Conservation (phyloP, 2,113 vertebrate species). For the Anarrhichthys ocellatus region DNA sequence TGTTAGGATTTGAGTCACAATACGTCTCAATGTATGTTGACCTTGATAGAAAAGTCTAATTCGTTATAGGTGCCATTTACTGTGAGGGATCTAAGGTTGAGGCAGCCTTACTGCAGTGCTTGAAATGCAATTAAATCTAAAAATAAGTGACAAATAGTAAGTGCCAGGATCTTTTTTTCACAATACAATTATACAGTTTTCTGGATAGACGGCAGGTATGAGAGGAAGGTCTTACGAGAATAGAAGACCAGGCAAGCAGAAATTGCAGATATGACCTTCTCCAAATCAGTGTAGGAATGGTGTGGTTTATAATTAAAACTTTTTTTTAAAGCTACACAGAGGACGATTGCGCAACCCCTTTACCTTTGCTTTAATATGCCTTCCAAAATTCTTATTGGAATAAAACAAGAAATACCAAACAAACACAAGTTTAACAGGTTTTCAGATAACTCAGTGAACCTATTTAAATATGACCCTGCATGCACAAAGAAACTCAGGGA, state of each 20-base stretch:
- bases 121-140: no score
- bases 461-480: neutral
- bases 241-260: neutral
- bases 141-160: neutral
- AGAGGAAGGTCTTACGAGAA: neutral
- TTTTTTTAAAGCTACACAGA: neutral
- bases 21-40: neutral
- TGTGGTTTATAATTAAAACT: constrained; percentile 23
- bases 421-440: no score
- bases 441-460: neutral
- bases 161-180: neutral
- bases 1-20: neutral
- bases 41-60: neutral
- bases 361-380: neutral
- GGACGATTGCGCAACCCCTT: neutral
- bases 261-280: constrained; percentile 36
- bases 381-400: neutral
- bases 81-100: neutral
- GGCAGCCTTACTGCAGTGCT: neutral
- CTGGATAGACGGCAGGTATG: neutral
- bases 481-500: neutral
- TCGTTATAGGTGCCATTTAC: no score
- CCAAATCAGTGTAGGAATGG: neutral
- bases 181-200: neutral
- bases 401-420: neutral